Evolutionary conservation across 2,113 vertebrate species (phyloP).

Genomic region (Zosterops borbonicus): DNA sequence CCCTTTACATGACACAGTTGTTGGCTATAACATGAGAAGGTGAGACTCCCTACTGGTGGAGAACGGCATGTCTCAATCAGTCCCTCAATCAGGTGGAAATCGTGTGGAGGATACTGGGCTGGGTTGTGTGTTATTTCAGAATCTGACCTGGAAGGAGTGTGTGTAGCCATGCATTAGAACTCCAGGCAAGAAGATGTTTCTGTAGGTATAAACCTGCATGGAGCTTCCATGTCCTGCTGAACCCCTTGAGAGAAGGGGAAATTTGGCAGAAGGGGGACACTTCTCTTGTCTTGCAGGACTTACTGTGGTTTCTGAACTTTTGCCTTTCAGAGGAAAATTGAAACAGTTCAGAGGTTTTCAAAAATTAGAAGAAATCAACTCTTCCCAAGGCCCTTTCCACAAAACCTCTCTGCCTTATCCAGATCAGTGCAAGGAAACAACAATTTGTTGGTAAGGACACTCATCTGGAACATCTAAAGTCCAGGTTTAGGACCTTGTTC

Average conservation of each 20-base stretch:
- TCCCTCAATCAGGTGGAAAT: not conserved
- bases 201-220: not conserved
- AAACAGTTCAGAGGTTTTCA: not conserved
- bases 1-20: accelerated
- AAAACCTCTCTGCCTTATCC: not conserved
- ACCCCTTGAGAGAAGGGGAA: not conserved
- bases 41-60: not conserved
- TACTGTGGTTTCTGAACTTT: not conserved
- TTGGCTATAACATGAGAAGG: not conserved
- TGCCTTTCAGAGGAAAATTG: not conserved
- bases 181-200: not conserved
- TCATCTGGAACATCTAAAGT: not conserved
- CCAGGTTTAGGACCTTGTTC: not conserved
- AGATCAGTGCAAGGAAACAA: not conserved
- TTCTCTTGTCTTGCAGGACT: not conserved
- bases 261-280: not conserved
- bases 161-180: not conserved
- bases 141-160: not conserved
- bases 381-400: not conserved
- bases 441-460: not conserved
- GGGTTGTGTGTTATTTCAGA: not conserved
- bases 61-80: not conserved
- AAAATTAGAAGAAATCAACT: not conserved
- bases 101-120: not conserved
- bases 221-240: not conserved